Evolutionary conservation across 1,140 invertebrate species (phyloP).

Genomic region (Paracyclopina nana): DNA sequence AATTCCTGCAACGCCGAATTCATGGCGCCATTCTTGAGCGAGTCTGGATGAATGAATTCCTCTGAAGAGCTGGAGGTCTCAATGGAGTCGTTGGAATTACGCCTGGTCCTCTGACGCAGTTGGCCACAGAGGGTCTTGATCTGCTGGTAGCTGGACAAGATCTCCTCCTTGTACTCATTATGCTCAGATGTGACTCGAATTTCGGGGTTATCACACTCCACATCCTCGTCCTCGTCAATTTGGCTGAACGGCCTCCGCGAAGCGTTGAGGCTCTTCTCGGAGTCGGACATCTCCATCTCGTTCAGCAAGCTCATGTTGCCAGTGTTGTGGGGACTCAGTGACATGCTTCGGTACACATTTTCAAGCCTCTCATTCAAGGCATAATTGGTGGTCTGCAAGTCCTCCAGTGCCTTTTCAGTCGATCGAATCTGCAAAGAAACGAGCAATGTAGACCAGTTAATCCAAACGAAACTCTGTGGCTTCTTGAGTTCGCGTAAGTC

Average conservation of each 20-base stretch:
- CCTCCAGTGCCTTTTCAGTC: background rate
- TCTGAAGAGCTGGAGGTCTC: slow-evolving; percentile 1
- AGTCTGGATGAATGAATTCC: background rate
- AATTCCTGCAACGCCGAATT: slow-evolving; percentile 28
- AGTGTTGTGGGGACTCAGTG: slow-evolving; percentile 1
- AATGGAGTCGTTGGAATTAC: background rate
- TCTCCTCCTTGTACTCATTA: slow-evolving; percentile 8
- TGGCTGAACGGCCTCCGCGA: slow-evolving; percentile 11
- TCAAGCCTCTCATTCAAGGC: background rate
- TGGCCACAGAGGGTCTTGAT: background rate
- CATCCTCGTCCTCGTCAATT: slow-evolving; percentile 24
- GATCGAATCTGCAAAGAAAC: background rate
- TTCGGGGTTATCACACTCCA: slow-evolving; percentile 26
- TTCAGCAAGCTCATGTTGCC: slow-evolving; percentile 14
- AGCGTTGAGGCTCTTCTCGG: slow-evolving; percentile 11
- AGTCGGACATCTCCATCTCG: slow-evolving; percentile 16
- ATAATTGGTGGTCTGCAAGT: background rate
- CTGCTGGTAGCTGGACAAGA: slow-evolving; percentile 2
- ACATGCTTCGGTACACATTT: background rate
- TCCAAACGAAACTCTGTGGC: background rate
- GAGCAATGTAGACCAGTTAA: background rate
- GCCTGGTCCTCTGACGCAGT: background rate
- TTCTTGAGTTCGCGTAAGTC: background rate
- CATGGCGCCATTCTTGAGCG: slow-evolving; percentile 26
- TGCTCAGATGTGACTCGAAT: slow-evolving; percentile 4